Base-by-base conservation (phyloP, 2,888 invertebrate genomes). In the Epinotia nisella region DNA sequence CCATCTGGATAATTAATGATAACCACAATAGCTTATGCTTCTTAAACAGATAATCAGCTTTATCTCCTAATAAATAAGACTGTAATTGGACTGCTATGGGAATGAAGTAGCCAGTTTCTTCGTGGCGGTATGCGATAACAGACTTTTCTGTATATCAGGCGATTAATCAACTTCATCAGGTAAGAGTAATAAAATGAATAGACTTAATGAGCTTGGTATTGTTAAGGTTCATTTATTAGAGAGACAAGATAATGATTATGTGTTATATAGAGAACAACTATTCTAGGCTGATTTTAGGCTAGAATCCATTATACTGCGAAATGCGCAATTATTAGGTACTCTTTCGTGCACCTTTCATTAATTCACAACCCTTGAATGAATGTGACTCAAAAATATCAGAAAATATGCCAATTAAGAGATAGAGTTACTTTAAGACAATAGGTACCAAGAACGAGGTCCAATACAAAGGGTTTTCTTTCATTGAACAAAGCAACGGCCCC, bases 131-230 rank as follows among this genome's bases (percentile, higher is more conserved):
- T 21, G 61, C 67, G 67, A 72, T 72, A 67, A 72, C 61, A 68
- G 72, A 67, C 72, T 72, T 68, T 71, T 72, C 72, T 72, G 56
- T 72, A 68, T 72, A 68, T 51, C 61, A 72, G 72, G 55, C 35
- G 61, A 72, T 72, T 72, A 67, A 72, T 72, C 72, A 72, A 72
- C 67, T 67, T 72, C 72, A 72, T 68, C 72, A 72, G 67, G 72
- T 72, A 61, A 51, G 62, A 49, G 56, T 68, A 60, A 66, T 71
- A 67, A 67, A 72, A 61, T 72, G 66, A 72, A 71, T 71, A 71
- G 71, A 67, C 67, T 72, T 24, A 71, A 61, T 61, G 49, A 56
- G 61, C 60, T 72, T 61, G 45, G 60, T 67, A 67, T 67, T 71
- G 60, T 29, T 62, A 10, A 15, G 55, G 29, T 58, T 39, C 56